A percentile compares a stretch with the other conserved stretches of the same genome.
Evolutionary conservation across 2,888 invertebrate genomes (phyloP).

Genomic region (Nemapogon koenigi): DNA sequence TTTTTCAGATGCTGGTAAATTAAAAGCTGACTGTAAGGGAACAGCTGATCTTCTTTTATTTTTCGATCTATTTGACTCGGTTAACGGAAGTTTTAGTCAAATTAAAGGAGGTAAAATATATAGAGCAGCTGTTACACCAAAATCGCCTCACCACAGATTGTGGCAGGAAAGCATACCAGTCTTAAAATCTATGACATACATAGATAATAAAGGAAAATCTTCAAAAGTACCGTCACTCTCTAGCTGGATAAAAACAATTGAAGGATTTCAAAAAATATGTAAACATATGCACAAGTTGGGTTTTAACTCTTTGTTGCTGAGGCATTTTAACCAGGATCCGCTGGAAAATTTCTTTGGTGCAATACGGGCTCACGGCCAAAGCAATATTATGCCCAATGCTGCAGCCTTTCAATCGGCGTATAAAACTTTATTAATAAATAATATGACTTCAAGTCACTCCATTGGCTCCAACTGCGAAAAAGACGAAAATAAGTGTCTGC

Average conservation of each 20-base stretch:
- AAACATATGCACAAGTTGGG: constrained; percentile 11
- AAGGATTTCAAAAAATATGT: constrained; percentile 20
- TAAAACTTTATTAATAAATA: constrained; percentile 9
- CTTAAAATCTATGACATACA: constrained; percentile 15
- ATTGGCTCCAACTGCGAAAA: constrained; percentile 7
- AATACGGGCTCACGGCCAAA: constrained; percentile 15
- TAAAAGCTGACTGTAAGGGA: constrained; percentile 1
- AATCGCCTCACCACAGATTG: constrained; percentile 15
- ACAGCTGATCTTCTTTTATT: constrained; percentile 9
- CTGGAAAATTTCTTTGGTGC: constrained; percentile 17
- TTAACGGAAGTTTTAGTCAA: constrained; percentile 6
- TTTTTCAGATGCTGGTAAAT: not conserved
- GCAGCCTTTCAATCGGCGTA: constrained; percentile 5
- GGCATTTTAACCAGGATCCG: constrained; percentile 15
- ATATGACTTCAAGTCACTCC: constrained; percentile 1
- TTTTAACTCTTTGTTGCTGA: constrained; percentile 11
- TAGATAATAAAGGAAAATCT: constrained; percentile 3
- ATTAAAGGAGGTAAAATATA: constrained; percentile 4
- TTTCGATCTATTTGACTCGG: constrained; percentile 8
- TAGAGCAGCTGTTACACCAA: constrained; percentile 15
- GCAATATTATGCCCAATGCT: constrained; percentile 14
- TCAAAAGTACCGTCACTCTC: constrained; percentile 17
- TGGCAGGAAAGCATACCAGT: constrained; percentile 14
- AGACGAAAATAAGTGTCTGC: constrained; percentile 1
- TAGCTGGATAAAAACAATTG: constrained; percentile 23